Evolutionary conservation across 2,888 invertebrate genomes (phyloP).

Genomic region (Perizoma flavofasciatum): DNA sequence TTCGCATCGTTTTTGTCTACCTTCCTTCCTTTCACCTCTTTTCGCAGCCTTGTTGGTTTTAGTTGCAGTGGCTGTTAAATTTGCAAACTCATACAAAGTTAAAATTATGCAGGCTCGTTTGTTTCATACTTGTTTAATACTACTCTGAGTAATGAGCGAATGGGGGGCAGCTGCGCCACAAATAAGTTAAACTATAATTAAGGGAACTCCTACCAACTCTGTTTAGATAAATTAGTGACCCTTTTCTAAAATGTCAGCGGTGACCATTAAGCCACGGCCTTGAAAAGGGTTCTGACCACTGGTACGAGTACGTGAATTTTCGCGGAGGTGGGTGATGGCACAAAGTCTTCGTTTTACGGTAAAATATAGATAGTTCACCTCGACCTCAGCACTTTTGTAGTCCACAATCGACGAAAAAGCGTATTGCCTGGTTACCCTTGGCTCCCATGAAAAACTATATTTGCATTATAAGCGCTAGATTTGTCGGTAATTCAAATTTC

Average conservation of each 20-base stretch:
- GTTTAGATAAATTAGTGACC: constrained; percentile 80
- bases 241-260: constrained; percentile 79
- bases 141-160: constrained; percentile 37
- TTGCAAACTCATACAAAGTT: no score
- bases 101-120: neutral
- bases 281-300: constrained; percentile 65
- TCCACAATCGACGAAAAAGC: no score
- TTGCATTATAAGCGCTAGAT: no score
- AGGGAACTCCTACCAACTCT: constrained; percentile 65
- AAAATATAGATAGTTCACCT: no score
- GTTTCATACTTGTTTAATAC: constrained; percentile 20
- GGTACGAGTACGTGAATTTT: constrained; percentile 51
- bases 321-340: constrained; percentile 50
- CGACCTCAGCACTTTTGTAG: no score
- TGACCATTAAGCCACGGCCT: constrained; percentile 66
- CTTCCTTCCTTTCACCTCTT: no score
- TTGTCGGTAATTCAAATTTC: no score
- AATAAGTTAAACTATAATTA: constrained; percentile 81
- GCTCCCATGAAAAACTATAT: no score
- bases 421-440: no score
- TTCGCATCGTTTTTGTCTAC: no score
- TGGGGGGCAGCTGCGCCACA: constrained; percentile 58
- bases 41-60: no score
- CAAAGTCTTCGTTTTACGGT: neutral
- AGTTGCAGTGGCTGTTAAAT: no score